phyloP scores from a whole-genome alignment of 2,888 invertebrate species.

The Catocala nupta region DNA sequence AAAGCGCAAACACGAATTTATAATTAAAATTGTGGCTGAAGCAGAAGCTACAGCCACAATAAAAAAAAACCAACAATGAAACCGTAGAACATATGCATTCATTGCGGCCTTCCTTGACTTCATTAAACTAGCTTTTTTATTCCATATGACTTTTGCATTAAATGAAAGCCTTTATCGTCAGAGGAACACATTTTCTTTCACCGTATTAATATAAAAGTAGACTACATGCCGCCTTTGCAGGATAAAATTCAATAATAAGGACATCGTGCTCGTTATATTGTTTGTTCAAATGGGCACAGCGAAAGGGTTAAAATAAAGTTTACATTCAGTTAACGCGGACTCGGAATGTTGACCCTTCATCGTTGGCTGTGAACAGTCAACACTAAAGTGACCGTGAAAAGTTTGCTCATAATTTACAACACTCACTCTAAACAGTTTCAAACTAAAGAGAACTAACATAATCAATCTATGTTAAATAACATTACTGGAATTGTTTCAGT shows the following conservation, averaged over 20 bases:
- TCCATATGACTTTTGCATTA: neutral
- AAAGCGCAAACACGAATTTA: too few relatives aligned
- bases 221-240: neutral
- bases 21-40: too few relatives aligned
- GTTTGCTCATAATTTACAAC: constrained; percentile 7
- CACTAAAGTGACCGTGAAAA: neutral
- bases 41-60: neutral
- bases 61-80: neutral
- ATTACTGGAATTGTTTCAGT: neutral
- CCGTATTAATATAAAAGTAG: neutral
- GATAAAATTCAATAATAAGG: neutral
- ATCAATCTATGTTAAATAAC: constrained; percentile 2
- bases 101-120: neutral
- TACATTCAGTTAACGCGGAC: constrained; percentile 4
- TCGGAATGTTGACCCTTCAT: too few relatives aligned
- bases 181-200: neutral
- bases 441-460: neutral
- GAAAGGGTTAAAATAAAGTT: constrained; percentile 4
- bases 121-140: neutral
- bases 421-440: neutral
- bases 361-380: constrained; percentile 3
- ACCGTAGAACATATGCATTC: neutral
- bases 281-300: neutral
- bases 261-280: neutral
- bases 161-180: neutral